Evolutionary conservation across 2,888 invertebrate genomes (phyloP).

Genomic region (Ophion obscuratus): DNA sequence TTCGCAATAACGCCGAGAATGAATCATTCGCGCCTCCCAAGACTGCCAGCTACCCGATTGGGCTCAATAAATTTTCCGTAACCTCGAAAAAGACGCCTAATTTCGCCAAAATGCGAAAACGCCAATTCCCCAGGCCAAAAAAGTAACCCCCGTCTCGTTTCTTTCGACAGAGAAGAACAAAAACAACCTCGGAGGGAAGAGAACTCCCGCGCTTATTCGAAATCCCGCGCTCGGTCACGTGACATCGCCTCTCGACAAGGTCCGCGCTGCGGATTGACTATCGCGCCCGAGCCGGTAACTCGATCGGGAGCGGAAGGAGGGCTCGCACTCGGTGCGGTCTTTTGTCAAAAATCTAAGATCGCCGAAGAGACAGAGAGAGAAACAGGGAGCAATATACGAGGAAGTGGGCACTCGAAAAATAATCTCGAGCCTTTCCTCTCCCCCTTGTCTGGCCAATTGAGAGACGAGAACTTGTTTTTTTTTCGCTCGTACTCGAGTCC

Average conservation of each 20-base stretch:
- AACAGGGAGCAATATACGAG: neutral
- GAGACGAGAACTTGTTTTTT: neutral
- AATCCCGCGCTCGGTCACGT: neutral
- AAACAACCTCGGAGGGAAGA: neutral
- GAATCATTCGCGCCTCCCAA: conserved; percentile 59
- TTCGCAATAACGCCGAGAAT: conserved; percentile 46
- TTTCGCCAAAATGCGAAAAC: neutral
- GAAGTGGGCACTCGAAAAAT: neutral
- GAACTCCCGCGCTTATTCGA: neutral
- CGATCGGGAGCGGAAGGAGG: neutral
- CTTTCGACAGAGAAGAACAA: neutral
- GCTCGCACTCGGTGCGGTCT: neutral
- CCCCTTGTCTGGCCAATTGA: neutral
- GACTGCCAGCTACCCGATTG: conserved; percentile 30
- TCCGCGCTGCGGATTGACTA: neutral
- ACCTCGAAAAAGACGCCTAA: neutral
- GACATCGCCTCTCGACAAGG: neutral
- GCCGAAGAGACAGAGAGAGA: neutral
- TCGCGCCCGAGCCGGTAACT: neutral
- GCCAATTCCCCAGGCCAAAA: neutral
- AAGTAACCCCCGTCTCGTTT: neutral
- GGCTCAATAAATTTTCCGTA: neutral
- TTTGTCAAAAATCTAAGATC: neutral
- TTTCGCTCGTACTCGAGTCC: neutral
- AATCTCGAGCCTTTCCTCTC: neutral